These are phyloP conservation scores for Falco berigora DNA, from an alignment of 2,797 vertebrate genomes.

Conservation along the genomic window DNA sequence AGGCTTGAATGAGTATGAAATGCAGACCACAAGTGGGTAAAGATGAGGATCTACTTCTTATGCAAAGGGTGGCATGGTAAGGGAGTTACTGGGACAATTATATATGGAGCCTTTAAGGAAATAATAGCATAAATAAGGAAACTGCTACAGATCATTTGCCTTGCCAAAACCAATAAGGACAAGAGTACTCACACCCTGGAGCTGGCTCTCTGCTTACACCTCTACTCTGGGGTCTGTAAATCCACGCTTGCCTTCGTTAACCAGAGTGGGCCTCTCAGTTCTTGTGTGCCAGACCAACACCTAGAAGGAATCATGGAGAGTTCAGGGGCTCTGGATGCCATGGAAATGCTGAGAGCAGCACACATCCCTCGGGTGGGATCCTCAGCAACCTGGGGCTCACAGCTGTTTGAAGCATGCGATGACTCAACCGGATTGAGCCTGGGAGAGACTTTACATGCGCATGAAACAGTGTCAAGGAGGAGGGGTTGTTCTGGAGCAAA, in stretches of 20 bases:
- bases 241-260: constrained; percentile 87
- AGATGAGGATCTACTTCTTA: not conserved
- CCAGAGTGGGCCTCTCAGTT: constrained; percentile 83
- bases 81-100: not conserved
- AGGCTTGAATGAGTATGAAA: not conserved
- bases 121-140: not conserved
- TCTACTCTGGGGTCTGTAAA: constrained; percentile 85
- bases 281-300: constrained; percentile 90
- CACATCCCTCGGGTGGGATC: not conserved
- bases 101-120: not conserved
- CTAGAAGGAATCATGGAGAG: constrained; percentile 61
- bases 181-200: constrained; percentile 46
- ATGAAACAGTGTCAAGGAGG: not conserved
- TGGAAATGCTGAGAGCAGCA: not conserved
- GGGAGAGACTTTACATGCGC: not conserved
- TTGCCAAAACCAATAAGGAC: not conserved
- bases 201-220: constrained; percentile 69
- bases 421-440: not conserved
- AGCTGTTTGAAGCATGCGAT: not conserved
- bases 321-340: not conserved
- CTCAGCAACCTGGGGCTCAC: not conserved
- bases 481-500: not conserved
- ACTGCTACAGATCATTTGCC: not conserved
- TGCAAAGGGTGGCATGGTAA: not conserved
- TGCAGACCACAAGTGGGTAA: not conserved